phyloP scores from a whole-genome alignment of 2,797 vertebrate genomes.

The Morus bassanus region DNA sequence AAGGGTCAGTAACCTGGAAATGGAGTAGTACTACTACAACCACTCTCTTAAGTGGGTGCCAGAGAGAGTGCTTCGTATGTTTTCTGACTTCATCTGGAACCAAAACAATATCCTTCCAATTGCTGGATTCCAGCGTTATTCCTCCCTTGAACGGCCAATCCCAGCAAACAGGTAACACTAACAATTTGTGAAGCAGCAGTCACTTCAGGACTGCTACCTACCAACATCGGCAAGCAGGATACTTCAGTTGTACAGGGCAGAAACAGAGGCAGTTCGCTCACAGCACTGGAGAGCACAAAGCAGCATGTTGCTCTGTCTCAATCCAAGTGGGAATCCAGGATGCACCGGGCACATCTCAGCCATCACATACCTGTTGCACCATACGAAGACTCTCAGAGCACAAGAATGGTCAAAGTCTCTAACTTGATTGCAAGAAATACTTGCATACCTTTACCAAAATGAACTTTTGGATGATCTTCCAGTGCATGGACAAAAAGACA shows the following conservation, averaged over 20 bases:
- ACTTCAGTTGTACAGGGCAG: background rate
- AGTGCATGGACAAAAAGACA: background rate
- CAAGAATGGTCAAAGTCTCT: background rate
- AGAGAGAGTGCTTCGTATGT: background rate
- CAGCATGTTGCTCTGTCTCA: background rate
- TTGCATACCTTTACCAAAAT: background rate
- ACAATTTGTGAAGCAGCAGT: background rate
- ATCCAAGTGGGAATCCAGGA: background rate
- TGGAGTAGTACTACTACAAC: background rate
- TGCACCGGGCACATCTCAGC: background rate
- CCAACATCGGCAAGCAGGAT: background rate
- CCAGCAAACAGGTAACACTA: background rate
- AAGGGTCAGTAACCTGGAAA: background rate
- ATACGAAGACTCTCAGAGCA: background rate
- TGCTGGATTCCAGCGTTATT: background rate
- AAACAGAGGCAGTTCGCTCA: background rate
- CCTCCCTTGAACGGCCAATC: background rate
- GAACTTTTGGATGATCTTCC: background rate
- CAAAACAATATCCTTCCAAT: background rate
- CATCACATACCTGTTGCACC: background rate
- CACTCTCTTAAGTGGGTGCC: background rate
- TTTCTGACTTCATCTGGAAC: background rate
- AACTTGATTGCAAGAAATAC: background rate
- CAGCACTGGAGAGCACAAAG: background rate
- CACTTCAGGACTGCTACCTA: background rate